These are phyloP conservation scores for Loripinus fragilis DNA, from an alignment of 2,888 invertebrate species.

Conservation along the genomic window DNA sequence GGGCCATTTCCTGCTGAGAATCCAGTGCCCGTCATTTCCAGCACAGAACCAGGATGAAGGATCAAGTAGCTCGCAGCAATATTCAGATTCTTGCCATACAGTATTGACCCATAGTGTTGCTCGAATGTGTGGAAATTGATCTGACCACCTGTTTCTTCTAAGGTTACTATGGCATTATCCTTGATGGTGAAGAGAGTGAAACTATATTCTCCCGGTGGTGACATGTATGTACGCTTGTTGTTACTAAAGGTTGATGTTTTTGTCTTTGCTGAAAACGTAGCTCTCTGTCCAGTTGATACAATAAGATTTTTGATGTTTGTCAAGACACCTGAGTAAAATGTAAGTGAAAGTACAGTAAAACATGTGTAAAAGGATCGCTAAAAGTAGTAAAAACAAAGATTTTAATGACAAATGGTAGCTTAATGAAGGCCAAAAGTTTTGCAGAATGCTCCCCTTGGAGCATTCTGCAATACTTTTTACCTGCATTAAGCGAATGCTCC, in stretches of 20 bases:
- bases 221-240: slow-evolving; percentile 54
- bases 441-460: too few species aligned
- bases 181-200: slow-evolving; percentile 70
- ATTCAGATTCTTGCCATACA: slow-evolving; percentile 61
- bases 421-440: too few species aligned
- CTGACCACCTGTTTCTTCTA: slow-evolving; percentile 57
- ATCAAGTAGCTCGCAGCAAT: slow-evolving; percentile 64
- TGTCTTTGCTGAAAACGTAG: slow-evolving; percentile 64
- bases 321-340: slow-evolving; percentile 63
- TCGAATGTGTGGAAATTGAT: slow-evolving; percentile 65
- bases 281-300: slow-evolving; percentile 67
- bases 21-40: slow-evolving; percentile 66
- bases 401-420: too few species aligned
- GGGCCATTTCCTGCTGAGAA: slow-evolving; percentile 59
- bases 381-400: too few species aligned
- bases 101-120: slow-evolving; percentile 64
- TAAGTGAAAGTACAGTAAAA: too few species aligned
- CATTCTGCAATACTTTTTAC: too few species aligned
- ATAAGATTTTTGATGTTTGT: slow-evolving; percentile 69
- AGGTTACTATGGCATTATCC: slow-evolving; percentile 64
- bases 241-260: slow-evolving; percentile 61
- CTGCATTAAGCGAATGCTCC: too few species aligned
- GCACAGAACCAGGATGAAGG: slow-evolving; percentile 68
- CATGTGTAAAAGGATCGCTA: too few species aligned
- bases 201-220: slow-evolving; percentile 66